Evolutionary conservation across 2,113 vertebrate species (phyloP), one percentile per base, ranked within the genome.

Genomic region (Paramormyrops kingsleyae): DNA sequence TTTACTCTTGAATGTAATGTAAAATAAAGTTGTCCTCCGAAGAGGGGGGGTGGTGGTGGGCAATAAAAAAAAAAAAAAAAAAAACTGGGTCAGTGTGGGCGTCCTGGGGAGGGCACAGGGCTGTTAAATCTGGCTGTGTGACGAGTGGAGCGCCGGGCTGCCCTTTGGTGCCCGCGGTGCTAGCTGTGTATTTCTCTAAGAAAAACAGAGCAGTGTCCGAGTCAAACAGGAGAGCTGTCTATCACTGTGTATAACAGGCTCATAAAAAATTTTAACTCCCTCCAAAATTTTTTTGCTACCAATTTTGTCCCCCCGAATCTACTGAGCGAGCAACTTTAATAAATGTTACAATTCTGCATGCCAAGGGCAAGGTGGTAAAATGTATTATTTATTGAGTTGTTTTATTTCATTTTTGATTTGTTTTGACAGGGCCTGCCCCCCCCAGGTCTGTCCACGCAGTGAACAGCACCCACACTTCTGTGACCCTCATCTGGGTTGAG

Each of bases 401-500:
- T 53, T 52, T 31, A 15, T 49, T 4, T 4, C 0, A 0, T 50
- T 12, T 90, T 59, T 52, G 13, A 27, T 56, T 13, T 21, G 13
- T n/a, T 70, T 90, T 90, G 89, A 35, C 94, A 99, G 98, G 99
- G 47, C 98, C 98, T 46, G 98, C 97, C 19, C 97, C 98, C 87
- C 98, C 98, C 17, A 96, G 96, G 90, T 97, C 97, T 0, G 95
- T 99, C 87, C 97, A 96, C 66, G 97, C 97, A 1, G 96, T 99
- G 88, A 99, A 99, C 90, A 95, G 98, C 92, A 99, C 97, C 0
- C 97, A 97, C 93, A 97, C 97, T 0, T 96, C 98, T 0, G 96
- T 99, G 90, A 99, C 98, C 6, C 94, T 99, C 92, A 96, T 99
- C 62, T 99, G 98, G 98, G 97, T 96, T 0, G 98, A 98, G 93